Base-by-base conservation (phyloP, 1,140 invertebrate genomes). In the Octopus bimaculoides region DNA sequence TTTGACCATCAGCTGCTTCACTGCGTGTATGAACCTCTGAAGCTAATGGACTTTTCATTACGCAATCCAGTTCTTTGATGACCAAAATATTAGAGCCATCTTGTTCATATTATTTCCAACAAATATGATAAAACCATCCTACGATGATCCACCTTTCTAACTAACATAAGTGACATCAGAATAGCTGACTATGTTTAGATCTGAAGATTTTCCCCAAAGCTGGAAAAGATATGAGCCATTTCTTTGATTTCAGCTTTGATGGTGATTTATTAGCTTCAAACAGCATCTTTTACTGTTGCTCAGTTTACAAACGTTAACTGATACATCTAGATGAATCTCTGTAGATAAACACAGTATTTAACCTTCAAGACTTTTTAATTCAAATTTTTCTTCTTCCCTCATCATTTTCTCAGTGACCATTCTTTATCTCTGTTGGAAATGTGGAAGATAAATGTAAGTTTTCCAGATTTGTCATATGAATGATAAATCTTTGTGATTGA, bases 201-300 rank as follows among this genome's bases (percentile, higher is more conserved):
- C 66, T 17, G 66, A 71, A 71, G 17, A 6, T 14, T 14, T 71
- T 71, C 0, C 26, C 66, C 66, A 10, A 71, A 17, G 17, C 14
- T n/a, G 66, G 66, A 20, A 71, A 71, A 71, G 8, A 10, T 71
- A 71, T 1, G 0, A 14, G 26, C 17, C 66, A 8, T 14, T 14
- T 71, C 66, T 20, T 71, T 71, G 66, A 71, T 71, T 71, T 71
- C 6, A 71, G 26, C 14, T 71, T 71, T 71, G 6, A n/a, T 71
- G 26, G 3, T 71, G 66, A 0, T 17, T 10, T 71, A 20, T 71
- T 71, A 6, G 66, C 66, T 12, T 17, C 3, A 71, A 71, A 71
- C 17, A 71, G 14, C 14, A 71, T n/a, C 14, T 71, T 71, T 20
- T 20, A 71, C 0, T 71, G 14, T 71, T 71, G 26, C 66, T 71